Base-by-base conservation (phyloP, 1,140 invertebrate species). In the Bombus breviceps region DNA sequence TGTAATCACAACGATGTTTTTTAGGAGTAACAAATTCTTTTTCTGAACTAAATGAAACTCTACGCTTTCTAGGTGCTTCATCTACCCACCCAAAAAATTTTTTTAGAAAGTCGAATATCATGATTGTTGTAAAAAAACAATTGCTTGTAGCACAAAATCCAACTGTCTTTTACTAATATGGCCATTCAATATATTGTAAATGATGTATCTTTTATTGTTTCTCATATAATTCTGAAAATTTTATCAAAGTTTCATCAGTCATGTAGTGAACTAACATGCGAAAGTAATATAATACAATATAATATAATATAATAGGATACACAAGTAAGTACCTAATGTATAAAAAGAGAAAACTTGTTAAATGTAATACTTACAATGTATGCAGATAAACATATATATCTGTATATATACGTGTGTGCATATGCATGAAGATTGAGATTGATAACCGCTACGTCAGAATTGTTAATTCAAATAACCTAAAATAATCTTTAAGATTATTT, bases 61-160 rank as follows among this genome's bases (percentile, higher is more conserved):
- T 91, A n/a, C 93, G 89, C 41, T 94, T 94, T 75, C 91, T 86
- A 18, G 87, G 74, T 25, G 76, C 57, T 79, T 92, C 91, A 81
- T 94, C 93, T n/a, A 82, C 90, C 89, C 89, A 92, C 6, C 92
- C 89, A 66, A 94, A 93, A 3, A 94, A 62, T 74, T 73, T 92
- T 77, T 90, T 93, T 5, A 94, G 68, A 76, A 92, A 91, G n/a
- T 93, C 86, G 80, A 93, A 94, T 73, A 94, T 66, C 57, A 87
- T 91, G 69, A 85, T 77, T 76, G 83, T 37, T 77, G 32, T 34
- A 18, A 39, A 18, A 25, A 79, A 82, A 66, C 71, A 78, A 85
- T 64, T 79, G 53, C 64, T 66, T 86, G 25, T 37, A n/a, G 10
- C 59, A 74, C 69, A 82, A 85, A 71, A 25, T 72, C 57, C 18